Evolutionary conservation across 2,888 invertebrate genomes (phyloP).

Genomic region (Amitus sp.): DNA sequence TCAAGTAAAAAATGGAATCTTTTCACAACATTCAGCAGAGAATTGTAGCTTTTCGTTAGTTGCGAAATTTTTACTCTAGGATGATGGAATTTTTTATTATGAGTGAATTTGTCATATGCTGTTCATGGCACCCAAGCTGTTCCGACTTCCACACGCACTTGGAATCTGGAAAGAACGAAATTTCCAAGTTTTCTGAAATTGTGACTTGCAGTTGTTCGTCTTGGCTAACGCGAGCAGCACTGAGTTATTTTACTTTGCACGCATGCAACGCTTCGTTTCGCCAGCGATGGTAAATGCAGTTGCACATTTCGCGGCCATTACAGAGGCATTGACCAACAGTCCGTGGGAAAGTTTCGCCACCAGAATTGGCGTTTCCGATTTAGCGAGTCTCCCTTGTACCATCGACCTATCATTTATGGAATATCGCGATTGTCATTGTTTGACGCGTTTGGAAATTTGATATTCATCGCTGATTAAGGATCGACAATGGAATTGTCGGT

Average conservation of each 20-base stretch:
- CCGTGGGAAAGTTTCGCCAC: slow-evolving; percentile 43
- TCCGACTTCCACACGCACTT: too few relatives aligned
- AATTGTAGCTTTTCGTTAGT: too few relatives aligned
- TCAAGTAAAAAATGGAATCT: too few relatives aligned
- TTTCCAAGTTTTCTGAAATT: slow-evolving; percentile 28
- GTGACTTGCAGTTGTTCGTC: slow-evolving; percentile 22
- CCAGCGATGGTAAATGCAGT: slow-evolving; percentile 37
- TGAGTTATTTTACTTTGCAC: slow-evolving; percentile 19
- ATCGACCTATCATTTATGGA: slow-evolving; percentile 27
- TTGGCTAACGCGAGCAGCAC: slow-evolving; percentile 12
- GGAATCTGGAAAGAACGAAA: slow-evolving; percentile 17
- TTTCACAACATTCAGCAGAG: too few relatives aligned
- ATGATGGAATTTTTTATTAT: too few relatives aligned
- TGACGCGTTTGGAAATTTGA: slow-evolving; percentile 31
- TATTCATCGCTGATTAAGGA: slow-evolving; percentile 20
- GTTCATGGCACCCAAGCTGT: too few relatives aligned
- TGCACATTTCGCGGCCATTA: slow-evolving; percentile 43
- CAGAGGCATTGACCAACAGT: slow-evolving; percentile 42
- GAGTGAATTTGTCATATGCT: too few relatives aligned
- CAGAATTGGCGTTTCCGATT: slow-evolving; percentile 34
- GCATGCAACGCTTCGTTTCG: slow-evolving; percentile 22
- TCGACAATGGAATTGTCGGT: slow-evolving; percentile 3
- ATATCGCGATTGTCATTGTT: slow-evolving; percentile 22
- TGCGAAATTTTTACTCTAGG: too few relatives aligned
- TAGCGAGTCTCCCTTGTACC: slow-evolving; percentile 27